Percentiles rank a stretch among this genome's conserved stretches.
phyloP scores from a whole-genome alignment of 1,140 invertebrate genomes.

The Heliconius nattereri region DNA sequence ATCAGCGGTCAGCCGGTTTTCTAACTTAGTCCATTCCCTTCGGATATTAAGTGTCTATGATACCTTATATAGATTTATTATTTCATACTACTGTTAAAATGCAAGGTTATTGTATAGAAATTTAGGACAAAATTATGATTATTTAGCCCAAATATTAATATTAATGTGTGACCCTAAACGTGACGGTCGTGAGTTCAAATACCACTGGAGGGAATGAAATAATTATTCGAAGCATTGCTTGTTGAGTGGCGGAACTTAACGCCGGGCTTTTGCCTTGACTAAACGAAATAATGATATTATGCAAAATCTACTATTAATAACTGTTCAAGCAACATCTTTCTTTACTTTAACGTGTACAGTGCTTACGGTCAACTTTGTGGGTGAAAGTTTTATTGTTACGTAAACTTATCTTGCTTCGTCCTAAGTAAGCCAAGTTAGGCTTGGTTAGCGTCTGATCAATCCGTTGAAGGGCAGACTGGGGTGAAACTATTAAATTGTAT shows the following conservation, averaged over 20 bases:
- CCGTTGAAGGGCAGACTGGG: neutral
- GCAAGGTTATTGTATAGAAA: neutral
- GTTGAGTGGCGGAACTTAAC: too few relatives aligned
- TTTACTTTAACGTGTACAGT: neutral
- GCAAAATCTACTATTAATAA: neutral
- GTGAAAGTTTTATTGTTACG: constrained; percentile 6
- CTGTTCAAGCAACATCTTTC: neutral
- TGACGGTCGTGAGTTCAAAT: too few relatives aligned
- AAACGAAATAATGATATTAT: too few relatives aligned
- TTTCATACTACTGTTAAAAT: constrained; percentile 3
- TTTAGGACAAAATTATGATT: neutral
- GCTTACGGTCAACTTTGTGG: neutral
- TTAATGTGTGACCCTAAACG: too few relatives aligned
- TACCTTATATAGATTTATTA: constrained; percentile 33
- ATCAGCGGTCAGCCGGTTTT: constrained; percentile 46
- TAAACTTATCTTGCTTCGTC: constrained; percentile 1
- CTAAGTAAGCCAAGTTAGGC: constrained; percentile 6
- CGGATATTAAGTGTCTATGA: constrained; percentile 21
- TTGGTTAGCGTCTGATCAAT: neutral
- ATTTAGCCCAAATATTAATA: neutral
- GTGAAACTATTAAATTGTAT: constrained; percentile 11
- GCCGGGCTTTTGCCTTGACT: too few relatives aligned
- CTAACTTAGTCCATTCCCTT: constrained; percentile 44
- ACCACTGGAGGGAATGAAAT: too few relatives aligned
- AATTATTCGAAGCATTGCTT: too few relatives aligned